phyloP scores from a whole-genome alignment of 1,140 invertebrate species.

The Drosophila parvula region DNA sequence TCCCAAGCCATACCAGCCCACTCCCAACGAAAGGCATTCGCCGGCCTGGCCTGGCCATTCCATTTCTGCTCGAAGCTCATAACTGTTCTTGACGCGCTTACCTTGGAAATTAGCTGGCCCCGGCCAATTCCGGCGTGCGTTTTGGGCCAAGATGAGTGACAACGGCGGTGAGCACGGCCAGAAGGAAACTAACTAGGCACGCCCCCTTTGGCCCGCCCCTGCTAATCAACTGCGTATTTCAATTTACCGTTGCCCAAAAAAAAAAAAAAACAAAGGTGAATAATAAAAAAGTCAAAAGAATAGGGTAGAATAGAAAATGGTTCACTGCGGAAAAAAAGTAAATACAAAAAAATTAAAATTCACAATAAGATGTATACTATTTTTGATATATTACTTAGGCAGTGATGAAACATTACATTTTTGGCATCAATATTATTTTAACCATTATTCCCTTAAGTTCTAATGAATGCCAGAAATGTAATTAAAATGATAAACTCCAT shows the following conservation, averaged over 20 bases:
- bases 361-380: too few species aligned
- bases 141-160: conserved; percentile 71
- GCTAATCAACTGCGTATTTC: conserved; percentile 76
- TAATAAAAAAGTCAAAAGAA: conserved; percentile 15
- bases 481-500: too few species aligned
- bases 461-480: too few species aligned
- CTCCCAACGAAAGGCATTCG: conserved; percentile 20
- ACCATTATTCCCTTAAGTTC: too few species aligned
- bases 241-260: conserved; percentile 72
- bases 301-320: neutral
- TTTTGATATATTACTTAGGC: too few species aligned
- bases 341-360: neutral
- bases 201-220: conserved; percentile 34
- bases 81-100: conserved; percentile 81
- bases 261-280: conserved; percentile 20
- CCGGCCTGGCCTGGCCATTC: conserved; percentile 14
- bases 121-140: conserved; percentile 63
- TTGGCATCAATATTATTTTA: too few species aligned
- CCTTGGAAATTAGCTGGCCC: conserved; percentile 70
- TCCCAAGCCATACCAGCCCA: conserved; percentile 20
- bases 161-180: conserved; percentile 45
- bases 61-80: conserved; percentile 67
- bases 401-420: too few species aligned
- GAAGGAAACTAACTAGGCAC: conserved; percentile 37
- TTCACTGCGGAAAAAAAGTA: neutral